Conservation (phyloP, 53 echinoderm and acorn worm species). For the Pentamera pediparva region DNA sequence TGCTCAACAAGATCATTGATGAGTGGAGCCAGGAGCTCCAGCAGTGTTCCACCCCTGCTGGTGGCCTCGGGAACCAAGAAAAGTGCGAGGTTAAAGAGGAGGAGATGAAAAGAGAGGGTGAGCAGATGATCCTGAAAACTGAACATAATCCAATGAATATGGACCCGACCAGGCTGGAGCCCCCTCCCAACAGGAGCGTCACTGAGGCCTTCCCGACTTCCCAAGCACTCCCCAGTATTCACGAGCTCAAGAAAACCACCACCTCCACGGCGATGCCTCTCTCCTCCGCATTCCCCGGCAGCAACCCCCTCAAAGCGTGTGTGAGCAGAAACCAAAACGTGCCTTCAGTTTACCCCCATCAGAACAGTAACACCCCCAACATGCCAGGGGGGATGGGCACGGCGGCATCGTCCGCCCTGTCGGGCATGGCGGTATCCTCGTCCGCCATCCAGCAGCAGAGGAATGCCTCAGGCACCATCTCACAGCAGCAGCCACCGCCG, state of each 20-base stretch:
- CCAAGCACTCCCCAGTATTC: constrained; percentile 28
- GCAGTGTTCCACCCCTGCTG: constrained; percentile 5
- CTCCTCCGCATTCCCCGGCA: background rate
- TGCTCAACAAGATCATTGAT: constrained; percentile 12
- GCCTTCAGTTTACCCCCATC: constrained; percentile 21
- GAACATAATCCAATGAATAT: background rate
- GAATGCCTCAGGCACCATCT: background rate
- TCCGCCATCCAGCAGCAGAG: background rate
- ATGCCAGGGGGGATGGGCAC: constrained; percentile 23
- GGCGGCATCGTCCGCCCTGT: background rate
- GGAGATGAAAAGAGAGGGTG: background rate
- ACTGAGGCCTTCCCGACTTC: constrained; percentile 19
- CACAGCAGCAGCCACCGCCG: background rate
- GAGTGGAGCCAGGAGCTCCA: constrained; percentile 11
- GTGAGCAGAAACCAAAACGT: background rate
- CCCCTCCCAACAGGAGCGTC: constrained; percentile 17
- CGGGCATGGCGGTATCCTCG: background rate
- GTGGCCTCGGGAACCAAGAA: background rate
- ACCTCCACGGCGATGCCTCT: background rate
- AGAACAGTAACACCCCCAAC: background rate
- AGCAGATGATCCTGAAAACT: background rate
- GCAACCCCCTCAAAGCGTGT: background rate
- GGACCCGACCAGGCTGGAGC: background rate
- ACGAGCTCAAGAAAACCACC: constrained; percentile 10
- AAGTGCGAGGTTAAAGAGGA: constrained; percentile 10